Conservation (phyloP, 1,140 invertebrate genomes). For the Sycobia sp. region DNA sequence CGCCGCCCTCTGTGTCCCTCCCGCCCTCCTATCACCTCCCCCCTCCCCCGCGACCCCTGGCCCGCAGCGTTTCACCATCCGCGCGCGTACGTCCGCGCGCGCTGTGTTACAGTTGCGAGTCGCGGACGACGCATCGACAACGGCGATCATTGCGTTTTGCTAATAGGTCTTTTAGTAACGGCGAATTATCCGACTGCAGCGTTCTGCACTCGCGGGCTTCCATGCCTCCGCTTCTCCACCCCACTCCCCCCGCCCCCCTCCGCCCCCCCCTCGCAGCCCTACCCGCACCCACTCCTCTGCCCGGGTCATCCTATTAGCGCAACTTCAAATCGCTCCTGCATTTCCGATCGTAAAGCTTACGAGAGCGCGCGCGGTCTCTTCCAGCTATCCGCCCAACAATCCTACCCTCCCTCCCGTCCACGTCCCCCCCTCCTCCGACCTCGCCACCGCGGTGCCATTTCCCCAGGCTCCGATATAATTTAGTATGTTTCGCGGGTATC, state of each 20-base stretch:
- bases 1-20: not conserved
- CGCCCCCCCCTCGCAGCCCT: not conserved
- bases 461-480: conserved; percentile 23
- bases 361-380: conserved; percentile 6
- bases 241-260: not conserved
- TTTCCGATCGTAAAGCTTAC: conserved; percentile 33
- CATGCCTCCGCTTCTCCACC: too few relatives aligned
- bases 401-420: too few relatives aligned
- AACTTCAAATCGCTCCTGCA: conserved; percentile 29
- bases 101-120: too few relatives aligned
- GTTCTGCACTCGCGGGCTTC: too few relatives aligned
- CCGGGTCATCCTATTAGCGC: conserved; percentile 18
- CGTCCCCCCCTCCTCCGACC: too few relatives aligned
- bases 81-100: too few relatives aligned
- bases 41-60: not conserved
- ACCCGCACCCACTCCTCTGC: not conserved
- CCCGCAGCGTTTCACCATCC: not conserved
- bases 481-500: conserved; percentile 13
- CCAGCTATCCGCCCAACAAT: conserved; percentile 19
- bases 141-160: conserved; percentile 21
- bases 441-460: conserved; percentile 5
- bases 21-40: not conserved
- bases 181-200: conserved; percentile 18
- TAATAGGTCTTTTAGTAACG: conserved; percentile 30
- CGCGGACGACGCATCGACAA: conserved; percentile 11